A percentile compares a stretch with the other conserved stretches of the same genome.
phyloP scores from a whole-genome alignment of 2,888 invertebrate genomes.

The Drosophila anceps region DNA sequence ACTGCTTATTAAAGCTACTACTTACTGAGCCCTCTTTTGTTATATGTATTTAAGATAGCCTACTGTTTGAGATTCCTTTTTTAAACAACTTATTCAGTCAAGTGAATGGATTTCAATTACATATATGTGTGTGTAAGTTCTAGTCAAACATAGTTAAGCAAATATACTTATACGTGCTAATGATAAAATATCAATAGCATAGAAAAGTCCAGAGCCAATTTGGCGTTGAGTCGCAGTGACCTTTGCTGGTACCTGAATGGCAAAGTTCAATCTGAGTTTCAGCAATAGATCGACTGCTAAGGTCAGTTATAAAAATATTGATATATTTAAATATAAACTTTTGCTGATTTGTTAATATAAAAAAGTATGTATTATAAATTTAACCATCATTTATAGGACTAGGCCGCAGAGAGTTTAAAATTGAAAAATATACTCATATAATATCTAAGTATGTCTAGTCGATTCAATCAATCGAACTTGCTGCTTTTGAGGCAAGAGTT shows the following conservation, averaged over 20 bases:
- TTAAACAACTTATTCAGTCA: neutral
- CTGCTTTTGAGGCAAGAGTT: neutral
- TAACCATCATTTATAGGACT: neutral
- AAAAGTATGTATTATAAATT: neutral
- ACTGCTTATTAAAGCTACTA: neutral
- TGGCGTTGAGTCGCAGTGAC: neutral
- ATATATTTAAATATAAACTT: neutral
- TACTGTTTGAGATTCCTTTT: no score
- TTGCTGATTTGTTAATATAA: neutral
- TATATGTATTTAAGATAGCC: no score
- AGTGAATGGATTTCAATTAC: neutral
- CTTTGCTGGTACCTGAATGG: conserved; percentile 9
- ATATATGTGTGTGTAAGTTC: neutral
- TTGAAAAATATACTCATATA: neutral
- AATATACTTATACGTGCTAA: no score
- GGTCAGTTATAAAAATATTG: neutral
- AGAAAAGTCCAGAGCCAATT: neutral
- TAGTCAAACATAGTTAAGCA: neutral
- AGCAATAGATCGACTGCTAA: neutral
- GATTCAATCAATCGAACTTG: neutral
- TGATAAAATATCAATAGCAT: neutral
- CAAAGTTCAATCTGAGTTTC: conserved; percentile 15
- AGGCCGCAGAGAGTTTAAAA: neutral
- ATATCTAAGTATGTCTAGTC: neutral
- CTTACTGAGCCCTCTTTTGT: no score